Conservation (phyloP, 2,797 vertebrate genomes). For the Orientallactaga sibirica region DNA sequence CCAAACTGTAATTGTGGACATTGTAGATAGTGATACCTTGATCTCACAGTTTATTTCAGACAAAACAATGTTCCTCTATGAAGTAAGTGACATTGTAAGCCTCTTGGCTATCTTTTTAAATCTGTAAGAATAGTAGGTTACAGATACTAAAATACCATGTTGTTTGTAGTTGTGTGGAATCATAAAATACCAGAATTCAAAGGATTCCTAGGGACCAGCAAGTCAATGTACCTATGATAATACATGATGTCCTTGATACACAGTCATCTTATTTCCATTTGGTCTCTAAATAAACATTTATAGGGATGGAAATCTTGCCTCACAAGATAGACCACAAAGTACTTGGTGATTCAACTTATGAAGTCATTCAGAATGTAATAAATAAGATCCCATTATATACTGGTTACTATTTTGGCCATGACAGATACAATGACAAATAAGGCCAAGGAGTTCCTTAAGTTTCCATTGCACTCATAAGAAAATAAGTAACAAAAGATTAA, state of each 20-base stretch:
- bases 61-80: neutral
- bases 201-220: neutral
- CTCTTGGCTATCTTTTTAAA: slow-evolving; percentile 7
- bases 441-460: neutral
- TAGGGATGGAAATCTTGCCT: neutral
- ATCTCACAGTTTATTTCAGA: slow-evolving; percentile 5
- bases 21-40: neutral
- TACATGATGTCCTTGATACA: neutral
- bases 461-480: neutral
- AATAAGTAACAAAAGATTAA: slow-evolving; percentile 17
- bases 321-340: neutral
- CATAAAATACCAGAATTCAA: slow-evolving; percentile 32
- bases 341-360: neutral
- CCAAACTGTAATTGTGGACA: neutral
- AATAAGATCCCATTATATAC: neutral
- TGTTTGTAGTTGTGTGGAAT: neutral
- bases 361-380: neutral
- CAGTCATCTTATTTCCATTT: neutral
- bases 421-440: neutral
- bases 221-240: neutral
- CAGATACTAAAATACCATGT: neutral
- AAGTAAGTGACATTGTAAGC: slow-evolving; percentile 10
- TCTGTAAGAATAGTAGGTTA: neutral
- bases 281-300: neutral
- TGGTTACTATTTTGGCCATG: neutral